Base-by-base conservation (phyloP, 2,797 vertebrate genomes). In the Mallotus villosus region DNA sequence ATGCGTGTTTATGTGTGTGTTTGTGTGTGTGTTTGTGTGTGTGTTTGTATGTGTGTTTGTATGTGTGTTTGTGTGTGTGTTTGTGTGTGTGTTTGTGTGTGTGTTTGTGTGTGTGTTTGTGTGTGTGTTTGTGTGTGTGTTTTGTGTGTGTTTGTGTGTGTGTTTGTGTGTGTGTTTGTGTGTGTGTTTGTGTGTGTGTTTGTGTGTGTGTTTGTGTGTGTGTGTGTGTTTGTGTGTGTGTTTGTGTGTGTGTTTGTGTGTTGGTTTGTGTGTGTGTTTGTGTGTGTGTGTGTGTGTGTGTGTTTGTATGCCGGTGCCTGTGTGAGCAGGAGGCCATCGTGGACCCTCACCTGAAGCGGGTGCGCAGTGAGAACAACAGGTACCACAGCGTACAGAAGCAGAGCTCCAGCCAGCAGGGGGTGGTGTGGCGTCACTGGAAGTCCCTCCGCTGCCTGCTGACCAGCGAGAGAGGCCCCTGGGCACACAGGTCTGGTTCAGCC, bases 401-500 rank as follows among this genome's bases (percentile, higher is more conserved):
- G 83, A 89, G 80, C 84, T 91, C 89, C 73, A 90, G 91, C 73
- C 97, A 98, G 78, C 96, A 97, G 78, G 80, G 82, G 73, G 92
- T 91, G 0, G 93, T 96, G 73, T 92, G 93, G 85, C 94, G 95
- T 77, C 96, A 98, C 83, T 99, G 98, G 98, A 90, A 77, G 29
- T 92, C 93, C 0, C 88, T 95, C 51, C 89, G 93, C 74, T 93
- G 96, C 59, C 94, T 96, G 64, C 87, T 99, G 62, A 94, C 93
- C 81, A 93, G 93, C 0, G 94, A 95, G 64, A 93, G 97, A 61
- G 96, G 95, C 0, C 90, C 95, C 2, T 99, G 98, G 97, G 96
- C 95, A 0, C 83, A 94, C 76, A 92, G 85, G 97, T 98, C 72
- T 76, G 82, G 29, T 14, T 51, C 27, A 12, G 17, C 19, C 19